Conservation (phyloP, 2,888 invertebrate species). For the Spialia ferax region DNA sequence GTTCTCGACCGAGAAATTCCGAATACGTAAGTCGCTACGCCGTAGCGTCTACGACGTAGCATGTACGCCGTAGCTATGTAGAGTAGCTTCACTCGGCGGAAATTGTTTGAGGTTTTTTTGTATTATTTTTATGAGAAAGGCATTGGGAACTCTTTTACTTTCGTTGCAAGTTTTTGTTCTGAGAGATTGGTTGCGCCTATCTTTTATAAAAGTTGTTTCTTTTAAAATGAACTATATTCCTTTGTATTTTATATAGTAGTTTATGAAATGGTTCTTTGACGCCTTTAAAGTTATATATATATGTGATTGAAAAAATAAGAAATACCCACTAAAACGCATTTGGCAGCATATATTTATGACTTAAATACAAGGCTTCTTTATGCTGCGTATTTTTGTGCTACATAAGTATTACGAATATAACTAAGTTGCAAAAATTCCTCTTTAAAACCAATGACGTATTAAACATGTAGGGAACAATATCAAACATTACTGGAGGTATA, state of each 20-base stretch:
- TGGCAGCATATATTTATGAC: no score
- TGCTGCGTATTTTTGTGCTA: no score
- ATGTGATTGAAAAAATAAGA: no score
- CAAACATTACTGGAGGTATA: no score
- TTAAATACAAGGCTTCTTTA: no score
- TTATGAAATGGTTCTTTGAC: neutral
- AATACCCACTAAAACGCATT: no score
- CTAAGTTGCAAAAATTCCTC: no score
- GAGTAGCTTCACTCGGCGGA: slow-evolving; percentile 55
- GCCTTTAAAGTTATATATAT: no score
- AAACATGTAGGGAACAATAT: no score
- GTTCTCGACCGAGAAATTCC: slow-evolving; percentile 63
- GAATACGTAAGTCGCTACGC: slow-evolving; percentile 55
- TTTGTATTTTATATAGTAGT: neutral
- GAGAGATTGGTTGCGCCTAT: neutral
- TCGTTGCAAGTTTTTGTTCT: slow-evolving; percentile 10
- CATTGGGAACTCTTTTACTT: slow-evolving; percentile 15
- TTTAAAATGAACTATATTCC: neutral
- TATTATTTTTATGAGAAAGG: slow-evolving; percentile 10
- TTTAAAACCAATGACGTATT: no score
- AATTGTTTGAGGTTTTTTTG: slow-evolving; percentile 23
- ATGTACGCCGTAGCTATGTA: slow-evolving; percentile 50
- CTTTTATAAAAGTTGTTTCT: neutral
- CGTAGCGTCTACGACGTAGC: slow-evolving; percentile 51
- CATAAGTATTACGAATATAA: no score